Conservation (phyloP, 2,797 vertebrate species). For the Dendrocincla tyrannina region DNA sequence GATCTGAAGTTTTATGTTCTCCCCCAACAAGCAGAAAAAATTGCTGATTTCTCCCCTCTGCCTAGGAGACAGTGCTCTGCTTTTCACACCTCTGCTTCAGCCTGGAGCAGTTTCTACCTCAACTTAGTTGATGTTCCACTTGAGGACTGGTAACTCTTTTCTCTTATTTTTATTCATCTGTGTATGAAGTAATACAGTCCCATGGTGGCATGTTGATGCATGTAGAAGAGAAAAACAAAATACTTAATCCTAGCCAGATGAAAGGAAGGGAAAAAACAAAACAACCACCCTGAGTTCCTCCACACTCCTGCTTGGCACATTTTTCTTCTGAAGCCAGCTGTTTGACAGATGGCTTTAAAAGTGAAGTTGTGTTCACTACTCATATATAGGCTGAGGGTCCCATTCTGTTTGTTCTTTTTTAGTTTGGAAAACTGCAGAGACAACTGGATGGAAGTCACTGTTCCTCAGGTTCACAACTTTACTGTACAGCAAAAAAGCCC, state of each 20-base stretch:
- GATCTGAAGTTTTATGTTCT: not conserved
- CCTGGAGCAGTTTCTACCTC: not conserved
- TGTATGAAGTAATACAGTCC: slow-evolving; percentile 24
- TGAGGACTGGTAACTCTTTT: not conserved
- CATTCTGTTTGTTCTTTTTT: not conserved
- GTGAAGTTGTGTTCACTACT: not conserved
- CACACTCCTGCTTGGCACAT: slow-evolving; percentile 4
- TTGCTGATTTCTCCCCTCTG: not conserved
- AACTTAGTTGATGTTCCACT: slow-evolving; percentile 1
- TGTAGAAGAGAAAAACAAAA: slow-evolving; percentile 49
- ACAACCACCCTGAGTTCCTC: not conserved
- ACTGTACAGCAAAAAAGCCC: not conserved
- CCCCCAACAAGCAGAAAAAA: not conserved
- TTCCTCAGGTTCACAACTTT: not conserved
- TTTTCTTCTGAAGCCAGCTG: slow-evolving; percentile 41
- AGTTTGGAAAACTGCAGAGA: not conserved
- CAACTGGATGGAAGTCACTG: not conserved
- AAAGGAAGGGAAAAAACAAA: slow-evolving; percentile 3
- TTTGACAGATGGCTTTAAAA: slow-evolving; percentile 53
- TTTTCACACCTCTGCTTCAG: not conserved
- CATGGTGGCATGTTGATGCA: slow-evolving; percentile 29
- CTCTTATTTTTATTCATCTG: slow-evolving; percentile 7
- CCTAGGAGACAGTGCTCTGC: not conserved
- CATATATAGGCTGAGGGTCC: not conserved
- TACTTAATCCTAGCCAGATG: slow-evolving; percentile 52